A percentile compares a stretch with the other conserved stretches of the same genome.
These are phyloP conservation scores for Nesogale talazaci DNA, from an alignment of 2,113 vertebrate genomes.

Conservation along the genomic window DNA sequence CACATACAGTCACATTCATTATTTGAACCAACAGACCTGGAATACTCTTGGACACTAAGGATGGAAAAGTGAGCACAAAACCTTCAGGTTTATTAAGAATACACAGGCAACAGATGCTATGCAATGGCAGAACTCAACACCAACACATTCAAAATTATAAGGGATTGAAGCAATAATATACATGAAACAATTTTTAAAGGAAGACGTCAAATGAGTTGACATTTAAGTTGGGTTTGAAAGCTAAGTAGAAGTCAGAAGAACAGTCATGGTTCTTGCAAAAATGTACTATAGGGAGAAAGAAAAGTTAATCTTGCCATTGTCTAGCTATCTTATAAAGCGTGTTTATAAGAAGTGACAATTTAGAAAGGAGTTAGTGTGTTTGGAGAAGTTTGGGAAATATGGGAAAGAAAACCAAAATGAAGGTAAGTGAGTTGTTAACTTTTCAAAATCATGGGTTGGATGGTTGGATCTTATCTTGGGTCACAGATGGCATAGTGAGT, in stretches of 20 bases:
- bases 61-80: background rate
- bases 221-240: background rate
- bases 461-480: background rate
- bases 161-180: background rate
- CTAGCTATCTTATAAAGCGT: no score
- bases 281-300: background rate
- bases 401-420: background rate
- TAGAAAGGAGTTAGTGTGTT: background rate
- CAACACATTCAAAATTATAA: background rate
- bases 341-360: background rate
- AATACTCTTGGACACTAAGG: background rate
- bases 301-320: no score
- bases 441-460: background rate
- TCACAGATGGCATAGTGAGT: background rate
- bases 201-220: background rate
- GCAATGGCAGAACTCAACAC: background rate
- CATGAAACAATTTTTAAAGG: background rate
- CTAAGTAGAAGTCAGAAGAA: background rate
- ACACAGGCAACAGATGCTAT: background rate
- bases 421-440: background rate
- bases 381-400: background rate
- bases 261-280: background rate
- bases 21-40: background rate
- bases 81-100: background rate
- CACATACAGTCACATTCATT: background rate